Conservation (phyloP, 2,888 invertebrate species). For the Rhorus exstirpatorius region DNA sequence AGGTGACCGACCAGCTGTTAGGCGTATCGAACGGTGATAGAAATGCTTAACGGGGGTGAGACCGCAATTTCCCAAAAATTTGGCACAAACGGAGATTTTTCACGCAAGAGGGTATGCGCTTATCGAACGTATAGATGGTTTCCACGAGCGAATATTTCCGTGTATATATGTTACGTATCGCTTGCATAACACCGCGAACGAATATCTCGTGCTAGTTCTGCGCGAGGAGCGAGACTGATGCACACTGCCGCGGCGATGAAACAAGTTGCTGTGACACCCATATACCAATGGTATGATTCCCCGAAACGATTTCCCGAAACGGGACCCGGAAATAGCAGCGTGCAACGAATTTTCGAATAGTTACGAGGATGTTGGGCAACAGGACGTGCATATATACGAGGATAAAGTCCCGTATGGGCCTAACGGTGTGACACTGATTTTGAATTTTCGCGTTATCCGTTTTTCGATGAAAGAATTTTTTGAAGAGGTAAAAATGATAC, state of each 20-base stretch:
- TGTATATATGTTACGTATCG: too few relatives aligned
- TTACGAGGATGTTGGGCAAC: neutral
- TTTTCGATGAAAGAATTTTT: neutral
- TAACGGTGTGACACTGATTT: neutral
- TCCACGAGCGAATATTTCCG: too few relatives aligned
- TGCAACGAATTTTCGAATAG: constrained; percentile 44
- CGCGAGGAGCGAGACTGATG: too few relatives aligned
- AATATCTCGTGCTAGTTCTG: constrained; percentile 46
- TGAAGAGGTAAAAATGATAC: neutral
- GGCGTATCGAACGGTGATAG: too few relatives aligned
- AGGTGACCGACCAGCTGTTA: too few relatives aligned
- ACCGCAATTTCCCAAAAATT: too few relatives aligned
- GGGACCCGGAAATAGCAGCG: constrained; percentile 47
- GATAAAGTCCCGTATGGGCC: neutral
- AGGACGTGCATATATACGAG: neutral
- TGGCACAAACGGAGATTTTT: too few relatives aligned
- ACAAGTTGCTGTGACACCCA: constrained; percentile 42
- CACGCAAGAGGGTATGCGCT: too few relatives aligned
- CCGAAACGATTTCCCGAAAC: constrained; percentile 54
- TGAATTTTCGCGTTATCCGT: neutral
- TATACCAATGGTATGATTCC: too few relatives aligned
- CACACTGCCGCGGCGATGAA: constrained; percentile 2
- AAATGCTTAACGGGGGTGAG: too few relatives aligned
- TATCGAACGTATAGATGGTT: too few relatives aligned
- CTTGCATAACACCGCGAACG: constrained; percentile 40